Conservation (phyloP, 2,797 vertebrate species). For the Sylvilagus floridanus region DNA sequence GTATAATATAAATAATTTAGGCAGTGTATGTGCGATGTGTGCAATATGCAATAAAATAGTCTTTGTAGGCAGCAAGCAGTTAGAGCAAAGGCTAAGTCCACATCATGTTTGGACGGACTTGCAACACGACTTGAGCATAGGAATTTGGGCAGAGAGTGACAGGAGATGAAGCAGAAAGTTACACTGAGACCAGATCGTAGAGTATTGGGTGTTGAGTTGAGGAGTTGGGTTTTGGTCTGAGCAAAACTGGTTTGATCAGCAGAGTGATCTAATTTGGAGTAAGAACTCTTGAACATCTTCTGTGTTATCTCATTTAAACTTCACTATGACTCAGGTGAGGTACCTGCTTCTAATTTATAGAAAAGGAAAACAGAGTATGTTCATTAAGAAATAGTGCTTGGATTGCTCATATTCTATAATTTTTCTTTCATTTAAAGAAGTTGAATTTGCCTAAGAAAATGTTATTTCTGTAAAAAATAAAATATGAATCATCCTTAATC, state of each 20-base stretch:
- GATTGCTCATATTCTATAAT: not conserved
- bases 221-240: not conserved
- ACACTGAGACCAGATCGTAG: not conserved
- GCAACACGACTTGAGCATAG: not conserved
- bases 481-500: not conserved
- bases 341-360: not conserved
- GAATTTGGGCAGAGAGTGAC: not conserved
- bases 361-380: not conserved
- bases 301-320: not conserved
- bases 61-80: not conserved
- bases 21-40: not conserved
- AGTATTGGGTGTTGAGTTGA: not conserved
- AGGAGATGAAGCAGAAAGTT: not conserved
- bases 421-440: conserved; percentile 47
- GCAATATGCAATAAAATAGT: not conserved
- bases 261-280: not conserved
- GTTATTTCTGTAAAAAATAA: not conserved
- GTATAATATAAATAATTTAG: not conserved
- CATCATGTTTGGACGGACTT: not conserved
- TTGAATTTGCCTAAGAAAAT: conserved; percentile 26
- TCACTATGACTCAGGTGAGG: not conserved
- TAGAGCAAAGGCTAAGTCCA: not conserved
- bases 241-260: not conserved
- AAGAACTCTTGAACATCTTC: not conserved
- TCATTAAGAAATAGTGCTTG: conserved; percentile 45